Conservation (phyloP, 2,888 invertebrate species). For the Patella ulyssiponensis region DNA sequence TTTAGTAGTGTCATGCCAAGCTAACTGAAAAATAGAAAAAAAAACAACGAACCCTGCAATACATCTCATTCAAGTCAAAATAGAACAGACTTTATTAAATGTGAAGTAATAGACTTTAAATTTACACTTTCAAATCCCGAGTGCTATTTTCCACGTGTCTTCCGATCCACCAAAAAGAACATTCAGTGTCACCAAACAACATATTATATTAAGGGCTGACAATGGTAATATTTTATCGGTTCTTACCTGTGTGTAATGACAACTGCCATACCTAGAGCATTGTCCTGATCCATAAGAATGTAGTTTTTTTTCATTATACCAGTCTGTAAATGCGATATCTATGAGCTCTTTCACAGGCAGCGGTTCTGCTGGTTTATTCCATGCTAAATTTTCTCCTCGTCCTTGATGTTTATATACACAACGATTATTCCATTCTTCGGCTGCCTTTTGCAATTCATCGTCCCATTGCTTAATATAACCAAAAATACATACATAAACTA, state of each 20-base stretch:
- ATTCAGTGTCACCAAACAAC: too few species aligned
- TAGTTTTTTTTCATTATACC: conserved; percentile 35
- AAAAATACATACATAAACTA: too few species aligned
- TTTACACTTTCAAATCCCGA: too few species aligned
- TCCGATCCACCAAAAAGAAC: too few species aligned
- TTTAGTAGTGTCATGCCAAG: not conserved
- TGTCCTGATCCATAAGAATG: conserved; percentile 34
- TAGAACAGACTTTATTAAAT: too few species aligned
- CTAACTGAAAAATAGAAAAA: not conserved
- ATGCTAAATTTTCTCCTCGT: conserved; percentile 41
- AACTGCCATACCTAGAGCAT: conserved; percentile 22
- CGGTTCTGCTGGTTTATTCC: conserved; percentile 18
- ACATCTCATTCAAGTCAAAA: too few species aligned
- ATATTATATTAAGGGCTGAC: too few species aligned
- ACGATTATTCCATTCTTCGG: conserved; percentile 28
- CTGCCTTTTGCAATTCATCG: conserved; percentile 27
- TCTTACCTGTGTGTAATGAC: conserved; percentile 43
- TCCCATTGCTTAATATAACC: conserved; percentile 27
- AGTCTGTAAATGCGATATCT: conserved; percentile 21
- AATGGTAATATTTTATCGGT: too few species aligned
- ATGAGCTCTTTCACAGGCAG: conserved; percentile 20
- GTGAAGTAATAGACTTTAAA: too few species aligned
- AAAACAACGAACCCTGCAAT: too few species aligned
- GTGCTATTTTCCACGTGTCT: too few species aligned
- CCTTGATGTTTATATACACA: conserved; percentile 37